Evolutionary conservation across 2,888 invertebrate genomes (phyloP), one percentile per base, ranked within the genome.

Genomic region (Phasia obesa): DNA sequence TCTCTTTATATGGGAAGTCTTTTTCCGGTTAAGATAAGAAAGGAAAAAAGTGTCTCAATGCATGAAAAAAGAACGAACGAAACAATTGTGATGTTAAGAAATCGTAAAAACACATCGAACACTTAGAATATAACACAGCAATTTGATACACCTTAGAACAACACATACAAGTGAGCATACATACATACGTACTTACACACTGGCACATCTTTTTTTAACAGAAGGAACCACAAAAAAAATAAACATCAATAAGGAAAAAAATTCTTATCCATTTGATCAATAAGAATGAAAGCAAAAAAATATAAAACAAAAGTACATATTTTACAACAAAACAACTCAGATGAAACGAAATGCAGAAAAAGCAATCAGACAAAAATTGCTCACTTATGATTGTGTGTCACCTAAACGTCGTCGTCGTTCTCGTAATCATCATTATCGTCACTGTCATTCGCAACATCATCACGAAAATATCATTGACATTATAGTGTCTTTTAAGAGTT

Each of bases 11-110:
- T 79, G 83, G 83, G 77, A 83, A 83, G 79, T 83, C 79, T 83
- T 88, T 88, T 89, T 89, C 89, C 88, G 88, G 88, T 87, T 86
- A 86, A 85, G 88, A 89, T 89, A 88, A 84, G 84, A 53, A 88
- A 47, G 25, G 35, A 70, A 76, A 62, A 79, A 59, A 74, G 53
- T 73, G 51, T 67, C 74, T 65, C 44, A 64, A 27, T 73, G 67
- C 67, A 60, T 71, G 51, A 42, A 51, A 47, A 35, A 38, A 44
- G 4, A 38, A 62, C 49, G 1, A 44, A 70, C 13, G 23, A 49
- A 23, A 78, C 44, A 60, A 67, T 51, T 59, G 49, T 67, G 70
- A 59, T 74, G 70, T 59, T 70, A 70, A 70, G 70, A 67, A 83
- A 71, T 75, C 75, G 75, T 83, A 79, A 67, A 73, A 79, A 67